A percentile compares a stretch with the other conserved stretches of the same genome.
phyloP scores from a whole-genome alignment of 2,888 invertebrate species.

The Drosophila cracens region DNA sequence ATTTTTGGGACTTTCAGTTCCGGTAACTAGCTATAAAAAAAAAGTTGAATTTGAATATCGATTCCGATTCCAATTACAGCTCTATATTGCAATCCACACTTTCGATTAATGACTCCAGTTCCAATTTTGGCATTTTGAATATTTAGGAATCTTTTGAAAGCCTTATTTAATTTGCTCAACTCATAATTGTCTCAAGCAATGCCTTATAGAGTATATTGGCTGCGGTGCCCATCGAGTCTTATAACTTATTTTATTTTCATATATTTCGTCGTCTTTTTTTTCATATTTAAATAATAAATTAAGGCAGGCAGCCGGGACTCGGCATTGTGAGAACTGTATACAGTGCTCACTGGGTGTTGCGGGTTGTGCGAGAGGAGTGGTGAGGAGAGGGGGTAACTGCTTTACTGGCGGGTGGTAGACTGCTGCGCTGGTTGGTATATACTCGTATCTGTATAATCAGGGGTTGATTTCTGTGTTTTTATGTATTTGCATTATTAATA shows the following conservation, averaged over 20 bases:
- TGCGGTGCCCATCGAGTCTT: constrained; percentile 8
- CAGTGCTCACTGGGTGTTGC: constrained; percentile 8
- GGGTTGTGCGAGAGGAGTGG: background rate
- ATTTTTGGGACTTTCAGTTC: background rate
- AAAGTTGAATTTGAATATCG: background rate
- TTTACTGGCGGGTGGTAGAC: background rate
- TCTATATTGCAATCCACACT: background rate
- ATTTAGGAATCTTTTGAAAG: too few relatives aligned
- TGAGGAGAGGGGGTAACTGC: background rate
- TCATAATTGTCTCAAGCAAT: background rate
- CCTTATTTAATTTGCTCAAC: fast-evolving
- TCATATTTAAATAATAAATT: constrained; percentile 82
- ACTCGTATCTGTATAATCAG: constrained; percentile 78
- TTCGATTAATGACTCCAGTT: background rate
- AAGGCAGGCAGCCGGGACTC: constrained; percentile 66
- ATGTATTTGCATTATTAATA: constrained; percentile 80
- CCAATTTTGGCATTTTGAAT: background rate
- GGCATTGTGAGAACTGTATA: constrained; percentile 37
- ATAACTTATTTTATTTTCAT: constrained; percentile 49
- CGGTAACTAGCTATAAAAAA: background rate
- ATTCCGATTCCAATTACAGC: background rate
- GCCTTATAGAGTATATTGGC: constrained; percentile 40
- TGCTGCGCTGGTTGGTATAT: constrained; percentile 16
- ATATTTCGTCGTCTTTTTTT: constrained; percentile 63
- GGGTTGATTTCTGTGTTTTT: constrained; percentile 81